Base-by-base conservation (phyloP, 1,140 invertebrate species). In the Trachymyrmex septentrionalis region DNA sequence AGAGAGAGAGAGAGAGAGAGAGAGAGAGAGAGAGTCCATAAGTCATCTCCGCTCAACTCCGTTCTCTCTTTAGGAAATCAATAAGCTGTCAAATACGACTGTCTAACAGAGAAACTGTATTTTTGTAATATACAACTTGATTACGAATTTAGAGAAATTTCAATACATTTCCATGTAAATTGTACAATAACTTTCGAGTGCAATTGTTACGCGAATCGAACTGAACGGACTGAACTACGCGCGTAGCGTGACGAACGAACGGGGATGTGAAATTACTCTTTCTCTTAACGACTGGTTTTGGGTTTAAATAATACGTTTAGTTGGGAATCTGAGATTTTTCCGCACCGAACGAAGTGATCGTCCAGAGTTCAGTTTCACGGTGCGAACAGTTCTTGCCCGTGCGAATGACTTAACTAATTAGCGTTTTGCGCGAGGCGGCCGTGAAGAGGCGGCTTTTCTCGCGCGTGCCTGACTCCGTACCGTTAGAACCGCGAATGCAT, bases 351-450 rank as follows among this genome's bases (percentile, higher is more conserved):
- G 69, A 87, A 72, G 53, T 77, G 73, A 53, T 59, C 55, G 50
- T 16, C n/a, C 19, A 19, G 12, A 48, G 34, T 34, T 82, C 50
- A 38, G 64, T 76, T 53, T 59, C 55, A 12, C 61, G 19, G 48
- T 48, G 21, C 6, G 44, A 53, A 53, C 50, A 14, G 66, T 76
- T 27, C 21, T 66, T 50, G 10, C 75, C 55, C 44, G 50, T 86
- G 55, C 12, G 80, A 89, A 88, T 84, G 69, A 86, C 82, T 72
- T 86, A 44, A 80, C 80, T 90, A 86, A 90, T 90, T 86, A 89
- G 50, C 71, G 87, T 86, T 89, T 75, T 81, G 57, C 75, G 69
- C 63, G 84, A 77, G 50, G 30, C 53, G 81, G 88, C 63, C 82
- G 71, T 67, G 61, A 81, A 71, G 67, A 84, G 66, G 34, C 64